Evolutionary conservation across 1,140 invertebrate species (phyloP).

Genomic region (Brachionus paranguensis): DNA sequence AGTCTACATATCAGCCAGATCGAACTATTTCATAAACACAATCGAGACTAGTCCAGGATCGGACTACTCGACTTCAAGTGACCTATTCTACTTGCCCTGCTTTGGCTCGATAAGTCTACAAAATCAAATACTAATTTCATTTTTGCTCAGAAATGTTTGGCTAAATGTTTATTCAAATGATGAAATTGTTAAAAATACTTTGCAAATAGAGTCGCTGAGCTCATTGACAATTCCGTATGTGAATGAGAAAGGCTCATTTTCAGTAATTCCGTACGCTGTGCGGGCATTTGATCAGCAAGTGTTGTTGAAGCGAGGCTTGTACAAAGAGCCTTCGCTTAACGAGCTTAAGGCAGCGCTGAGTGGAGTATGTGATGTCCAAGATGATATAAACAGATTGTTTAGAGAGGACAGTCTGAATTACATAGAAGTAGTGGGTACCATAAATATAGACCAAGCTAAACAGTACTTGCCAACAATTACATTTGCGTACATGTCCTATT

Average conservation of each 20-base stretch:
- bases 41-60: neutral
- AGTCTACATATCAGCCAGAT: neutral
- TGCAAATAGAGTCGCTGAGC: neutral
- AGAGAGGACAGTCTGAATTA: conserved; percentile 11
- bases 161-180: neutral
- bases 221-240: neutral
- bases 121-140: neutral
- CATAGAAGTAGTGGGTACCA: neutral
- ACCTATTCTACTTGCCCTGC: neutral
- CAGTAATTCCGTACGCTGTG: neutral
- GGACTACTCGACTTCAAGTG: neutral
- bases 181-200: neutral
- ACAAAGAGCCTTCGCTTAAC: neutral
- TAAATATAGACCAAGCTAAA: conserved; percentile 7
- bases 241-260: neutral
- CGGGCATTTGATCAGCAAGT: neutral
- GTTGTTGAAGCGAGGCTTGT: neutral
- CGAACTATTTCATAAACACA: neutral
- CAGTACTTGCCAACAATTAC: conserved; percentile 10
- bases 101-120: neutral
- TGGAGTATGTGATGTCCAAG: neutral
- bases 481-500: neutral
- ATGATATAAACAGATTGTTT: neutral
- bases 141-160: neutral
- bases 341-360: neutral